Conservation (phyloP, 2,797 vertebrate genomes). For the Xenopus petersii region DNA sequence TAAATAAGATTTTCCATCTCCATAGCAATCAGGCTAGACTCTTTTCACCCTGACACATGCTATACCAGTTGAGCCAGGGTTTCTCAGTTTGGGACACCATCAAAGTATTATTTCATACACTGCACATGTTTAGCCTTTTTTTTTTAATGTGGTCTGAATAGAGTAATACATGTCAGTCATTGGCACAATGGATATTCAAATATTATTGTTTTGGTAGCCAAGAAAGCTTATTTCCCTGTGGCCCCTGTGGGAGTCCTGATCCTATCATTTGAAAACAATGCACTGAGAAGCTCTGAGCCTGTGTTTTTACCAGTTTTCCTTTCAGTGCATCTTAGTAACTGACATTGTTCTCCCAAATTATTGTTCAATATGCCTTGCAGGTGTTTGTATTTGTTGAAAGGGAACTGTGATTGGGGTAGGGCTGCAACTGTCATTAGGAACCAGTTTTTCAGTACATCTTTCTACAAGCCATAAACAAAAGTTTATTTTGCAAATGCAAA, state of each 20-base stretch:
- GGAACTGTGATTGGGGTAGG: neutral
- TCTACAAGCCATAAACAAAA: too few species aligned
- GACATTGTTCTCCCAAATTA: neutral
- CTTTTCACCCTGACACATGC: neutral
- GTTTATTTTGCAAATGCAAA: too few species aligned
- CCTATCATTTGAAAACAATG: too few species aligned
- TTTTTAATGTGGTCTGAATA: too few species aligned
- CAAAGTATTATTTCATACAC: too few species aligned
- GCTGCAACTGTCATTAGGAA: neutral
- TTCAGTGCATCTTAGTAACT: neutral
- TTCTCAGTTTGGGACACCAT: neutral
- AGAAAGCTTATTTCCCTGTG: too few species aligned
- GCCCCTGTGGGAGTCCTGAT: too few species aligned
- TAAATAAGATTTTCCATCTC: conserved; percentile 7
- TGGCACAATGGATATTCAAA: too few species aligned
- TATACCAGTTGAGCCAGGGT: conserved; percentile 1
- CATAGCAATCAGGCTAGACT: conserved; percentile 6
- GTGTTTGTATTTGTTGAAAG: neutral
- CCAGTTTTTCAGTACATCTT: neutral
- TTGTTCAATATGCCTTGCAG: neutral
- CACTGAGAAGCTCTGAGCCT: too few species aligned
- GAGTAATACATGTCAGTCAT: too few species aligned
- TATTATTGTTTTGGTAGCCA: too few species aligned
- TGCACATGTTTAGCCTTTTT: neutral
- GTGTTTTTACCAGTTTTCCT: too few species aligned